Conservation (phyloP, 2,888 invertebrate genomes). For the Mesochorus sp. region DNA sequence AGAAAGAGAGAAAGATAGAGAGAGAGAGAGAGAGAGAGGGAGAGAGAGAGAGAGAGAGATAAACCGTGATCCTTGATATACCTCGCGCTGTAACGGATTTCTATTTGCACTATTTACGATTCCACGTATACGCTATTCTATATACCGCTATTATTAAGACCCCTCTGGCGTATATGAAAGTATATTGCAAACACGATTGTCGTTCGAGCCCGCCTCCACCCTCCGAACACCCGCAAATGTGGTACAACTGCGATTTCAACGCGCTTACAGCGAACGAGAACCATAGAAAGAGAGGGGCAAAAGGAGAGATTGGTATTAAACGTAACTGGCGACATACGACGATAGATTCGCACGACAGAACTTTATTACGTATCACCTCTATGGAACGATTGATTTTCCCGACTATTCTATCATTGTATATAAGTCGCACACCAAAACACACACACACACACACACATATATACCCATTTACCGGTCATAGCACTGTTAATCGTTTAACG, state of each 20-base stretch:
- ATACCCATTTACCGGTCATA: too few relatives aligned
- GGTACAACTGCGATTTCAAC: conserved; percentile 29
- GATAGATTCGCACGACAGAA: conserved; percentile 54
- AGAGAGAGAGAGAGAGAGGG: conserved; percentile 5
- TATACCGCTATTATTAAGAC: conserved; percentile 59
- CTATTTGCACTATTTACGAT: conserved; percentile 74
- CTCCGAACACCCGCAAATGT: conserved; percentile 13
- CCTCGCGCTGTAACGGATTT: conserved; percentile 74
- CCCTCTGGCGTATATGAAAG: conserved; percentile 60
- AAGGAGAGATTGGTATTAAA: conserved; percentile 11
- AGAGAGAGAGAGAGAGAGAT: conserved; percentile 24
- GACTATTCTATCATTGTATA: conserved; percentile 16
- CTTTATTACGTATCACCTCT: conserved; percentile 56
- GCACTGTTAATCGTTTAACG: conserved; percentile 33
- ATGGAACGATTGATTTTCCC: conserved; percentile 52
- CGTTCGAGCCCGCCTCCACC: conserved; percentile 29
- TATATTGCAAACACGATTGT: conserved; percentile 45
- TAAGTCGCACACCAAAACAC: too few relatives aligned
- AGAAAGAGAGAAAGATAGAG: not conserved
- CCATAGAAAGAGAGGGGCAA: conserved; percentile 16
- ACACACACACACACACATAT: too few relatives aligned
- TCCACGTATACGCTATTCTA: conserved; percentile 65
- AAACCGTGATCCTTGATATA: conserved; percentile 65
- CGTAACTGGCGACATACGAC: not conserved
- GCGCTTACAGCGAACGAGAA: conserved; percentile 45